These are phyloP conservation scores for Leucozona laternaria DNA, from an alignment of 2,888 invertebrate genomes.

Conservation along the genomic window DNA sequence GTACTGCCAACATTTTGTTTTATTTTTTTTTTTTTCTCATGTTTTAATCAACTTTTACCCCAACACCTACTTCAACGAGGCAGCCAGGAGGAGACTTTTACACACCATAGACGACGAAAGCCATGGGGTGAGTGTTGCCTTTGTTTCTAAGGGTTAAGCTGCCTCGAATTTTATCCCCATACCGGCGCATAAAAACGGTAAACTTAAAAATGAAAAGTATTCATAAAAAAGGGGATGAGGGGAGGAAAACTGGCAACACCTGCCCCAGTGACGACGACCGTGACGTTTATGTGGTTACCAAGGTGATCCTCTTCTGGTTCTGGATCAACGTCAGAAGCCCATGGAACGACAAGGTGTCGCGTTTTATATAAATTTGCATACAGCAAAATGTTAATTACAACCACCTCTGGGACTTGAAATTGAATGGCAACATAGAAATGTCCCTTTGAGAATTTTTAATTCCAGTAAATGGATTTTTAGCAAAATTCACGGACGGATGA, in stretches of 20 bases:
- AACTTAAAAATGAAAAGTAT: constrained; percentile 64
- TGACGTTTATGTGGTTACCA: constrained; percentile 62
- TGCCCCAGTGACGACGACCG: constrained; percentile 3
- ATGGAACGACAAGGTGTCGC: constrained; percentile 56
- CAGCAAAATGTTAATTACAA: constrained; percentile 72
- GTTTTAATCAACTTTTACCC: constrained; percentile 68
- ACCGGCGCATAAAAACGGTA: constrained; percentile 12
- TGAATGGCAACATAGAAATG: constrained; percentile 53
- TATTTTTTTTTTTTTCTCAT: constrained; percentile 34
- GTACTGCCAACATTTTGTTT: constrained; percentile 41
- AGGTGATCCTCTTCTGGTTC: constrained; percentile 49
- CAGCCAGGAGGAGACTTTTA: constrained; percentile 4
- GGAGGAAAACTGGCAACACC: constrained; percentile 23
- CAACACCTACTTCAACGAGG: constrained; percentile 46
- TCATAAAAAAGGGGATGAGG: not conserved
- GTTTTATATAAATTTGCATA: constrained; percentile 68
- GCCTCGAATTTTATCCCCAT: constrained; percentile 25
- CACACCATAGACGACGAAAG: constrained; percentile 23
- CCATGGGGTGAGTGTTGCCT: constrained; percentile 34
- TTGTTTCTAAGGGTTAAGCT: constrained; percentile 59
- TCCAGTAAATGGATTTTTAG: constrained; percentile 14
- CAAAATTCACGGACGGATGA: not conserved
- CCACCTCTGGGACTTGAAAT: constrained; percentile 41
- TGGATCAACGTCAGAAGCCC: constrained; percentile 35
- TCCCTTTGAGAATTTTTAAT: constrained; percentile 60